Percentiles rank a stretch among this genome's conserved stretches.
Conservation (phyloP, 2,888 invertebrate species). For the Nezara viridula region DNA sequence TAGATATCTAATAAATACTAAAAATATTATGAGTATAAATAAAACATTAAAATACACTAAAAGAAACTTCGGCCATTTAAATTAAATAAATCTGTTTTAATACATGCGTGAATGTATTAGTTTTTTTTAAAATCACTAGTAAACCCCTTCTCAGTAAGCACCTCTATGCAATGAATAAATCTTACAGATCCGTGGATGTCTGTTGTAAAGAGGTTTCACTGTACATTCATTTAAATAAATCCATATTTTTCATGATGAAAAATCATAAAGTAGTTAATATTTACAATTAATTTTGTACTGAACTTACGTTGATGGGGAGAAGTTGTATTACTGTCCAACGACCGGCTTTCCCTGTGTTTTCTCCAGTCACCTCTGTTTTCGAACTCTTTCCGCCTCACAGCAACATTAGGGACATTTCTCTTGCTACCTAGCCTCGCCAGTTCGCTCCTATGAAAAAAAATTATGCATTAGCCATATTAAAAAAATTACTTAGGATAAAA, state of each 20-base stretch:
- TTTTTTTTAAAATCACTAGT: too few relatives aligned
- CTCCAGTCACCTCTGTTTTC: conserved; percentile 69
- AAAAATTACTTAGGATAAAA: neutral
- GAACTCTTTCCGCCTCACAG: conserved; percentile 80
- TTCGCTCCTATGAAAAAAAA: conserved; percentile 72
- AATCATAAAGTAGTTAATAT: neutral
- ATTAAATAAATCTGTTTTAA: too few relatives aligned
- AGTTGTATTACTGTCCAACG: conserved; percentile 70
- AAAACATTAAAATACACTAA: too few relatives aligned
- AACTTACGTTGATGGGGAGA: conserved; percentile 53
- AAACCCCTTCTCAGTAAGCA: too few relatives aligned
- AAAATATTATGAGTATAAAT: too few relatives aligned
- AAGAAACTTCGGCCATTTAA: too few relatives aligned
- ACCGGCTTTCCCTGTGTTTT: conserved; percentile 71
- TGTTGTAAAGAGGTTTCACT: too few relatives aligned
- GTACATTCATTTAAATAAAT: neutral
- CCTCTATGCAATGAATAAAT: too few relatives aligned
- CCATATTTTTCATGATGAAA: neutral
- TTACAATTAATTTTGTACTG: neutral
- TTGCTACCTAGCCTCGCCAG: conserved; percentile 77
- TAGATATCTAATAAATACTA: too few relatives aligned
- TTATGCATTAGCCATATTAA: neutral
- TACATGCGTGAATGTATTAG: too few relatives aligned
- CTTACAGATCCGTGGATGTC: too few relatives aligned
- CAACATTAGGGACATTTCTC: conserved; percentile 81